Base-by-base conservation (phyloP, 2,797 vertebrate genomes). In the Hylomyscus alleni region DNA sequence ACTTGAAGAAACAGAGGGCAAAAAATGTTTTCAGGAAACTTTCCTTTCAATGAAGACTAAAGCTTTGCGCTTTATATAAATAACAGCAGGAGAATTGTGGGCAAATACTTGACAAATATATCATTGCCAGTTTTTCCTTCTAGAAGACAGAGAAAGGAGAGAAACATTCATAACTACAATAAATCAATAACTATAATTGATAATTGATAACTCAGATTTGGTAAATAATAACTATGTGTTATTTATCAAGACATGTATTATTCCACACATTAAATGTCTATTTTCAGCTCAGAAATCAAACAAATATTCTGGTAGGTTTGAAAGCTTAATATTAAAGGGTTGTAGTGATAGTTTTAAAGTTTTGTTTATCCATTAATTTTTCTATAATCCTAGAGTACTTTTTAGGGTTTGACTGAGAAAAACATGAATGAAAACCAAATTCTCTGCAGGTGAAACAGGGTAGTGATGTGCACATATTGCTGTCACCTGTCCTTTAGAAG, bases 301-400 rank as follows among this genome's bases (percentile, higher is more conserved):
- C 37, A 96, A 76, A 86, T 67, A 84, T 50, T 84, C 86, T 75
- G 47, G 20, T 58, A 80, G 73, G 15, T 75, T 93, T n/a, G 56
- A 84, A 83, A 90, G 29, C 54, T 6, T 54, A 76, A 84, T 88
- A 31, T 50, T 54, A 6, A 1, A 44, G 4, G 65, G 2, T 62
- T 75, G 2, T 37, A 1, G 0, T 6, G 8, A 37, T 80, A 22
- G 6, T 29, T 82, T 8, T 40, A 92, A 40, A 19, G 89, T 76
- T 76, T n/a, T 24, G 37, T 19, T 40, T 69, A 93, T 88, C 22
- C 15, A 7, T 6, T 37, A 47, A 73, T 22, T 50, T 77, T 87
- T 80, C 13, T 50, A 0, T 60, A 89, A 91, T 62, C 2, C 0
- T 17, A 67, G 47, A 85, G 19, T 96, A 62, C 10, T 3, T 78